Evolutionary conservation across 1,140 invertebrate genomes (phyloP), one percentile per base, ranked within the genome.

Genomic region (Venturia canescens): DNA sequence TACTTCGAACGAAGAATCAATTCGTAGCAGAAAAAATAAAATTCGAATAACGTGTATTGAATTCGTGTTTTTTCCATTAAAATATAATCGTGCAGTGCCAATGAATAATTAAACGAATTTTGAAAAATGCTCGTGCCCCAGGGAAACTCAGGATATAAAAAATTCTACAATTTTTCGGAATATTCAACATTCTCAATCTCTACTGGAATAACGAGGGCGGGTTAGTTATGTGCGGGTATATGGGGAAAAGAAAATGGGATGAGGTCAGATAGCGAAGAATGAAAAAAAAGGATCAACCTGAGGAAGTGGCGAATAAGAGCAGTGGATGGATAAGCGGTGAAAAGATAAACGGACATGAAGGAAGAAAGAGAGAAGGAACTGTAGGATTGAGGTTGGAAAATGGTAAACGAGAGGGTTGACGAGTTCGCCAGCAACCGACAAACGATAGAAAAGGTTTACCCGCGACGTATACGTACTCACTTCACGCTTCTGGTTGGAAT

Each of bases 401-500:
- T 31, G n/a, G 34, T 31, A 38, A 71, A 23, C 5, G 69, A 34
- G 69, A 2, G 67, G 29, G 13, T 29, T 13, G 50, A 21, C 67
- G 67, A 34, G 27, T 27, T 31, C 29, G 67, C 26, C 29, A 34
- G 50, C 50, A 53, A 53, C 50, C 31, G 31, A 21, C 34, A 71
- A 71, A 71, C 69, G 69, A 63, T 63, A 38, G 69, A 34, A 44
- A 34, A 38, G 69, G 69, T 48, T 48, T 16, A 71, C 44, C 69
- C 34, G 23, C 7, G 26, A 27, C 23, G 60, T 63, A 69, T n/a
- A 29, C 34, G 48, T 21, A 38, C 15, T 71, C 34, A n/a, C 69
- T 71, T 71, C 34, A 71, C 69, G 69, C 69, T 71, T 71, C 34
- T 71, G 69, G 69, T 71, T 71, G 69, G 34, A 71, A 71, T 71